Conservation (phyloP, 64 coral and sea anemone genomes). For the Cladopsammia gracilis region DNA sequence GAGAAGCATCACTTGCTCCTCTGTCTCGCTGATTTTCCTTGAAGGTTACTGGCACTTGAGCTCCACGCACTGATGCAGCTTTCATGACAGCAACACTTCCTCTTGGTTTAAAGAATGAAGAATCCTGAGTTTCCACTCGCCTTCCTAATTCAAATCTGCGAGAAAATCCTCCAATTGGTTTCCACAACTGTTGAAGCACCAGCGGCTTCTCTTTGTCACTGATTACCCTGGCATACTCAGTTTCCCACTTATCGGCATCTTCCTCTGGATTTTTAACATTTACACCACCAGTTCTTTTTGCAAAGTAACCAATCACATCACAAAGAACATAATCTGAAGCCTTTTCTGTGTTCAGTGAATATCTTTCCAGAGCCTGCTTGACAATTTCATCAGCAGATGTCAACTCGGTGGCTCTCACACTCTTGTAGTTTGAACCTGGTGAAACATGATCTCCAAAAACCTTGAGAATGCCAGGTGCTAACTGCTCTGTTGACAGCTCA, state of each 20-base stretch:
- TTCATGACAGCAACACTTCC: slow-evolving; percentile 75
- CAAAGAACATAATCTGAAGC: slow-evolving; percentile 91
- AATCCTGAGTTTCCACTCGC: slow-evolving; percentile 79
- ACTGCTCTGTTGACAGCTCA: slow-evolving; percentile 93
- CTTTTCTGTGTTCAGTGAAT: slow-evolving; percentile 74
- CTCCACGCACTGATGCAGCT: slow-evolving; percentile 70
- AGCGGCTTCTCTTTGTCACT: slow-evolving; percentile 93
- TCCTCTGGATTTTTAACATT: slow-evolving; percentile 45
- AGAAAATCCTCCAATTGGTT: slow-evolving; percentile 88
- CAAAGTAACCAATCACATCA: slow-evolving; percentile 98
- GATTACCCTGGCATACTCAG: slow-evolving; percentile 91
- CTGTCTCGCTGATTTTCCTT: slow-evolving; percentile 35
- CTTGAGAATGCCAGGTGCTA: slow-evolving; percentile 96
- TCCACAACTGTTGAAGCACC: slow-evolving; percentile 95
- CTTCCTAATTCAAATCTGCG: slow-evolving; percentile 89
- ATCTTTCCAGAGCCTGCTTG: slow-evolving; percentile 87
- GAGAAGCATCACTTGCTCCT: slow-evolving; percentile 44
- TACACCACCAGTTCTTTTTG: slow-evolving; percentile 12
- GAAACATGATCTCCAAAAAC: slow-evolving; percentile 97
- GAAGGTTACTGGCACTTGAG: slow-evolving; percentile 21
- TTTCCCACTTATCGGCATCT: slow-evolving; percentile 83
- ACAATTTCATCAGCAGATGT: slow-evolving; percentile 92
- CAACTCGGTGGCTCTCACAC: slow-evolving; percentile 87
- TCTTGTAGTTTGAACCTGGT: slow-evolving; percentile 97
- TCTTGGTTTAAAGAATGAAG: slow-evolving; percentile 80